phyloP scores from a whole-genome alignment of 2,888 invertebrate genomes.

The Apamea monoglypha region DNA sequence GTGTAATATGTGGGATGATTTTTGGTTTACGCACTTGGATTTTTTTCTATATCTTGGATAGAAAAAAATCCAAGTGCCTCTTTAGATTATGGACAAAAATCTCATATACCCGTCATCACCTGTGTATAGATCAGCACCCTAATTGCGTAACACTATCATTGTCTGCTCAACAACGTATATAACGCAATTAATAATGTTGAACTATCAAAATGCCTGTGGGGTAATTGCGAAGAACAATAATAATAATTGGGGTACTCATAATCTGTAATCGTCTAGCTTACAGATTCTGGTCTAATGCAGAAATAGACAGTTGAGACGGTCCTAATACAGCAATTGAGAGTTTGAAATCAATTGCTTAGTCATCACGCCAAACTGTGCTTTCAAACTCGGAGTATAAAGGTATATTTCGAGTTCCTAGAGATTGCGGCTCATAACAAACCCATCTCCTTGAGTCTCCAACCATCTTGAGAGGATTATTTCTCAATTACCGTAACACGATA shows the following conservation, averaged over 20 bases:
- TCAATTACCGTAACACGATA: conserved; percentile 9
- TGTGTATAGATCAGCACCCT: not conserved
- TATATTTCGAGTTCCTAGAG: not conserved
- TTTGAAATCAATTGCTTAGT: not conserved
- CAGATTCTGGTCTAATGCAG: not conserved
- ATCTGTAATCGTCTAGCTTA: not conserved
- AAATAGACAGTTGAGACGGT: not conserved
- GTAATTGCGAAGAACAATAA: too few species aligned
- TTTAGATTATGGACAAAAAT: not conserved
- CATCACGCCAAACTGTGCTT: not conserved
- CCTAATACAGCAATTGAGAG: not conserved
- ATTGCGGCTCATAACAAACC: not conserved
- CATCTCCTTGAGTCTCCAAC: not conserved
- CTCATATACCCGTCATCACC: not conserved
- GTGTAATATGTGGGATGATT: not conserved
- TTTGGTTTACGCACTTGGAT: not conserved
- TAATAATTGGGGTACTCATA: too few species aligned
- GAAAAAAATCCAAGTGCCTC: too few species aligned
- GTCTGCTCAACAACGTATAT: too few species aligned
- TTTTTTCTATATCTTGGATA: not conserved
- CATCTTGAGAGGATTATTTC: not conserved
- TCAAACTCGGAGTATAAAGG: not conserved
- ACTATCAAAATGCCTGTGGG: too few species aligned
- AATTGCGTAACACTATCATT: too few species aligned
- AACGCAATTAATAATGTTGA: too few species aligned